Base-by-base conservation (phyloP, 2,113 vertebrate species). In the Pelusios castaneus region DNA sequence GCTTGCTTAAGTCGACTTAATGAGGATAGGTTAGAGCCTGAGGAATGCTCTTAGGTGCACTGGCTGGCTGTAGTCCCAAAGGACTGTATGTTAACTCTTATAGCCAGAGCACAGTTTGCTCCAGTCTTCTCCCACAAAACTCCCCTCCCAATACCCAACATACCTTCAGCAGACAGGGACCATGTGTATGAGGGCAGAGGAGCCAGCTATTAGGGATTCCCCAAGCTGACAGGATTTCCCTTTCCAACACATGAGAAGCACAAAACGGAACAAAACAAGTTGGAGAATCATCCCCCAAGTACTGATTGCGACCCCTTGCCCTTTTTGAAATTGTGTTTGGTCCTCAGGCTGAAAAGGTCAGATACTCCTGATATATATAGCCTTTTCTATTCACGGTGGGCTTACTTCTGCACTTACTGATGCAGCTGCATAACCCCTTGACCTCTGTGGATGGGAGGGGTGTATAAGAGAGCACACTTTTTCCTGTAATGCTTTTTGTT, bases 391-490 rank as follows among this genome's bases (percentile, higher is more conserved):
- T 81, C 83, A n/a, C 51, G 5, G 9, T 45, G 29, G 31, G 31
- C 78, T 93, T 94, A 81, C 45, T 5, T 22, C 24, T 54, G 63
- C 29, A 5, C 52, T 12, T 22, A 34, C 31, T 52, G 10, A 22
- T 94, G 80, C 94, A 95, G 80, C 91, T 92, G 94, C 83, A 25
- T 91, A 92, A 96, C 84, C 93, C 89, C 47, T 13, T 91, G 92
- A 73, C 70, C 89, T 94, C 91, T 81, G 17, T 88, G 80, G 34
- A 80, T 93, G 91, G 70, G 67, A 80, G 88, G 82, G 86, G 25
- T 94, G 92, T 94, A 87, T 90, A 85, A 31, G 85, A 87, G 81
- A 90, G 22, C n/a, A 21, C 85, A 92, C 86, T 80, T 55, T 38
- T 86, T 77, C 87, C 38, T 91, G 80, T 63, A 89, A 89, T 87